Conservation (phyloP, 1,140 invertebrate genomes). For the Orchesella cincta region DNA sequence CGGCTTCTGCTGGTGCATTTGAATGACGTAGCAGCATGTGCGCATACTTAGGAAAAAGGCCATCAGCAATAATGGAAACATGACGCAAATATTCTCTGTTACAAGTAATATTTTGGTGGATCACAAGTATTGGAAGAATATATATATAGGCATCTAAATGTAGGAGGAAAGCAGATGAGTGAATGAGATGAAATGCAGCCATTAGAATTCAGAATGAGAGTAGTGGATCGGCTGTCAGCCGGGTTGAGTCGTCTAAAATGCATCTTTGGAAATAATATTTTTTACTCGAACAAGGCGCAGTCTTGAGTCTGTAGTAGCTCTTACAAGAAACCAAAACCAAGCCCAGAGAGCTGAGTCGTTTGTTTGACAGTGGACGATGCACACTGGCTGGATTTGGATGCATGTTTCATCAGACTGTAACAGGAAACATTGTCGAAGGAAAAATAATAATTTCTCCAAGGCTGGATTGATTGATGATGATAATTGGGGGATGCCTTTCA, state of each 20-base stretch:
- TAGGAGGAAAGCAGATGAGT: neutral
- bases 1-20: neutral
- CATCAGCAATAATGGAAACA: constrained; percentile 17
- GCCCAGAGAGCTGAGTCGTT: too few relatives aligned
- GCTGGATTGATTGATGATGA: constrained; percentile 37
- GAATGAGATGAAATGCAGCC: constrained; percentile 14
- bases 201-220: constrained; percentile 12
- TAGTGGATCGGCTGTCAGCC: neutral
- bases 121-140: neutral
- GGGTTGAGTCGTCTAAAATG: neutral
- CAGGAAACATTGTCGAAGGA: neutral
- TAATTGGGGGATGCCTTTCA: constrained; percentile 28
- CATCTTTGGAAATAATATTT: too few relatives aligned
- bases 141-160: neutral
- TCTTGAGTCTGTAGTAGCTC: too few relatives aligned
- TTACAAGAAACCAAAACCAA: too few relatives aligned
- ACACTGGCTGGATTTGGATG: neutral
- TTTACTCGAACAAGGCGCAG: too few relatives aligned
- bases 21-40: constrained; percentile 9
- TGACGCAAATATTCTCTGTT: neutral
- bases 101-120: neutral
- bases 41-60: neutral
- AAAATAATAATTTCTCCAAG: constrained; percentile 20
- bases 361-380: constrained; percentile 16
- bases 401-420: neutral